Evolutionary conservation across 2,113 vertebrate genomes (phyloP).

Genomic region (Phrynosoma blainvillii): DNA sequence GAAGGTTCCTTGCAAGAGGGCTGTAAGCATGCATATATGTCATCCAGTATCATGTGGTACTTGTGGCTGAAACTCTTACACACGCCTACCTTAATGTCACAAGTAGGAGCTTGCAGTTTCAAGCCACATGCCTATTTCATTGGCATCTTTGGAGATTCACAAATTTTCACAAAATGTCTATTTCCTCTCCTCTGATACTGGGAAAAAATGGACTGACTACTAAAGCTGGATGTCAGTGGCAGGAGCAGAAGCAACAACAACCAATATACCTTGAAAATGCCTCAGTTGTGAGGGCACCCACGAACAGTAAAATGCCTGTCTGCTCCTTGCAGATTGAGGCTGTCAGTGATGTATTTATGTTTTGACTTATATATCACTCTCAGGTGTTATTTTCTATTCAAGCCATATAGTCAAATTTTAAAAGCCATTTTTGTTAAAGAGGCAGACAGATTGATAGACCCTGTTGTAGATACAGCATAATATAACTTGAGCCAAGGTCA

Average conservation of each 20-base stretch:
- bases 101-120: too few species aligned
- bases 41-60: too few species aligned
- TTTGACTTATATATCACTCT: constrained; percentile 45
- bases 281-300: not conserved
- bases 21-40: too few species aligned
- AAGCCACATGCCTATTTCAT: too few species aligned
- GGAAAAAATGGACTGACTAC: not conserved
- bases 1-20: too few species aligned
- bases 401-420: constrained; percentile 54
- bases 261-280: not conserved
- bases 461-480: constrained; percentile 68
- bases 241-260: not conserved
- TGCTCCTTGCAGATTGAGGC: not conserved
- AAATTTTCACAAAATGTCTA: too few species aligned
- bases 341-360: constrained; percentile 15
- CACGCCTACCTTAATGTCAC: too few species aligned
- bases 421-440: constrained; percentile 53
- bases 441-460: constrained; percentile 67
- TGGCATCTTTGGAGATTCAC: too few species aligned
- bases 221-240: not conserved
- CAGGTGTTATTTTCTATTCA: constrained; percentile 58
- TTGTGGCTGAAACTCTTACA: too few species aligned
- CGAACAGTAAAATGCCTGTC: not conserved
- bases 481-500: constrained; percentile 75
- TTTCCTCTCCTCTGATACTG: not conserved